Conservation (phyloP, 2,888 invertebrate genomes). For the Didymodactylos carnosus region DNA sequence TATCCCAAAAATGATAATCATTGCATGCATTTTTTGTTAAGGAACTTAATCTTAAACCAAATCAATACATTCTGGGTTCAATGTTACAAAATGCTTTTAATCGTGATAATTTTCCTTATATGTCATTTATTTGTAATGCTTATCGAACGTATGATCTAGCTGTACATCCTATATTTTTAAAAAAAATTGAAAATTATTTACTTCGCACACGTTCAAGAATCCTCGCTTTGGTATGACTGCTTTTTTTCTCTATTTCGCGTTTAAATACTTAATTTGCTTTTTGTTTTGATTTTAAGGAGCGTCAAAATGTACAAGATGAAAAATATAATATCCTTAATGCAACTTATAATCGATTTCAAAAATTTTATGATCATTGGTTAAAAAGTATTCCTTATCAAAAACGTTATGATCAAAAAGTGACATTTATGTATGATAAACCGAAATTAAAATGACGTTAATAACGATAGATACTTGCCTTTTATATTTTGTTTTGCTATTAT, state of each 20-base stretch:
- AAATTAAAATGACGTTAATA: too few species aligned
- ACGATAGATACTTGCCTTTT: too few species aligned
- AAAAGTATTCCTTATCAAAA: background rate
- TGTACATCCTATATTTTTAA: background rate
- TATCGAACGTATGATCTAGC: background rate
- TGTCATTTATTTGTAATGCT: background rate
- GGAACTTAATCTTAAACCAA: background rate
- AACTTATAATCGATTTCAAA: background rate
- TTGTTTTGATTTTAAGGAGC: background rate
- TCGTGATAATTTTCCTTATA: background rate
- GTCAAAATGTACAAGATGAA: background rate
- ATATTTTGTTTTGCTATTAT: too few species aligned
- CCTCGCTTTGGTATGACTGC: background rate
- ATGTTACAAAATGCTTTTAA: background rate
- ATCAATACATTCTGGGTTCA: background rate
- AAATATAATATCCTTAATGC: background rate
- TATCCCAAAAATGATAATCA: too few species aligned
- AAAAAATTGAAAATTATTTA: background rate
- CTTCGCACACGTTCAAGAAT: background rate
- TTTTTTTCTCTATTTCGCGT: background rate
- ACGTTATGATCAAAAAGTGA: background rate
- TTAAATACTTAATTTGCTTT: too few species aligned
- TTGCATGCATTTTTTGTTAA: too few species aligned
- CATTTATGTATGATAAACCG: background rate
- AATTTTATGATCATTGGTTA: background rate